Conservation (phyloP, 2,797 vertebrate genomes). For the Sarcophilus harrisii region DNA sequence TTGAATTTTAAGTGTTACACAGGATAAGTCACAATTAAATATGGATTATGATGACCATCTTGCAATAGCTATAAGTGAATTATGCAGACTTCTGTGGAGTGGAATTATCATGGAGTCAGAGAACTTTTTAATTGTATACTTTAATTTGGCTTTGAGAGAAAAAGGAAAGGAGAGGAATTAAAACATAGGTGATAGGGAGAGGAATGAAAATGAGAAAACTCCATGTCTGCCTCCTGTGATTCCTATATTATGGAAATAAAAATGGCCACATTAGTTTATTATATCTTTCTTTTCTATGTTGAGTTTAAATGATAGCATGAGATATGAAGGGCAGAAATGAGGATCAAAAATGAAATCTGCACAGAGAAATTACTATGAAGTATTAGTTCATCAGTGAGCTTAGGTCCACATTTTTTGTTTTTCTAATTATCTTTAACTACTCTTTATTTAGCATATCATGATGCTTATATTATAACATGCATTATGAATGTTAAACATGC, state of each 20-base stretch:
- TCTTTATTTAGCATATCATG: conserved; percentile 10
- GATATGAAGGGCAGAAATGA: background rate
- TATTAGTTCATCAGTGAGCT: background rate
- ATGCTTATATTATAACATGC: background rate
- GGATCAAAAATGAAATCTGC: background rate
- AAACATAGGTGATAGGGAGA: background rate
- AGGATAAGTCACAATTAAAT: conserved; percentile 36
- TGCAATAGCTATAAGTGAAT: background rate
- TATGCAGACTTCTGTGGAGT: background rate
- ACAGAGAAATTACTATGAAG: background rate
- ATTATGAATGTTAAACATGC: conserved; percentile 1
- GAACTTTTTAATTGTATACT: background rate
- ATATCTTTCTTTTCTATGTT: background rate
- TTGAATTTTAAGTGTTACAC: conserved; percentile 66
- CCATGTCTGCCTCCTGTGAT: background rate
- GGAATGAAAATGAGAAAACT: background rate
- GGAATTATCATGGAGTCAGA: background rate
- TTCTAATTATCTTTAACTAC: background rate
- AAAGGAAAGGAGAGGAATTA: background rate
- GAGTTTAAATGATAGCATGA: background rate
- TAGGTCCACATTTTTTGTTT: conserved; percentile 12
- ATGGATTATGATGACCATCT: background rate
- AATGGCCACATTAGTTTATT: background rate
- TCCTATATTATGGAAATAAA: background rate
- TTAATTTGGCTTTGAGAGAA: background rate